Evolutionary conservation across 92 coral and sea anemone genomes (phyloP).

Genomic region (Epizoanthus ramosus): DNA sequence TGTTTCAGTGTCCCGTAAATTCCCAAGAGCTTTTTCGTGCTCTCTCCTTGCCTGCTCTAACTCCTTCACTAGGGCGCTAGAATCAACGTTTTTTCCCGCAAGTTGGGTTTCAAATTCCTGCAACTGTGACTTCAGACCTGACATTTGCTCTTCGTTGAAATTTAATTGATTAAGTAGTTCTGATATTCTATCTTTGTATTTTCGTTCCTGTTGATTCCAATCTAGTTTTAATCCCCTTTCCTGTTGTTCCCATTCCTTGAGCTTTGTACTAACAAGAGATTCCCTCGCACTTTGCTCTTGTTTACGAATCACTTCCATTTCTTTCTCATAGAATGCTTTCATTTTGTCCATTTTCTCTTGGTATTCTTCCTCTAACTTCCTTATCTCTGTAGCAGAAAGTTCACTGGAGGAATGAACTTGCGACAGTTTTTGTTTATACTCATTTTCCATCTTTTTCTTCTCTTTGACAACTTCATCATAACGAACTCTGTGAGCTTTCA

Average conservation of each 20-base stretch:
- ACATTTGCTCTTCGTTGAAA: conserved; percentile 69
- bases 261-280: conserved; percentile 16
- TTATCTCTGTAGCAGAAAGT: conserved; percentile 75
- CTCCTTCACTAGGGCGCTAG: conserved; percentile 55
- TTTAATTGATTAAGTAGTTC: conserved; percentile 80
- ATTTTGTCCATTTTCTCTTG: conserved; percentile 83
- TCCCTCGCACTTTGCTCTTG: conserved; percentile 68
- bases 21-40: conserved; percentile 66
- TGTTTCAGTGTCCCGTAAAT: conserved; percentile 72
- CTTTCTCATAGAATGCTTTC: conserved; percentile 89
- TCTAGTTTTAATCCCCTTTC: conserved; percentile 69
- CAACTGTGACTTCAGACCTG: conserved; percentile 62
- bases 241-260: conserved; percentile 71
- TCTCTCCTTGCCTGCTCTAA: conserved; percentile 69
- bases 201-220: conserved; percentile 89
- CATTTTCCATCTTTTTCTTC: conserved; percentile 80
- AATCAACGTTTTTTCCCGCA: conserved; percentile 58
- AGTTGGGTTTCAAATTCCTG: conserved; percentile 63
- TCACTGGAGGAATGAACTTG: conserved; percentile 64
- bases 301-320: conserved; percentile 75
- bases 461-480: conserved; percentile 92
- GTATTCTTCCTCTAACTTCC: conserved; percentile 80
- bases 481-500: conserved; percentile 97
- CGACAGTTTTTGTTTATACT: conserved; percentile 64
- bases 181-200: conserved; percentile 92